Evolutionary conservation across 2,797 vertebrate species (phyloP).

Genomic region (Eupleurogrammus muticus): DNA sequence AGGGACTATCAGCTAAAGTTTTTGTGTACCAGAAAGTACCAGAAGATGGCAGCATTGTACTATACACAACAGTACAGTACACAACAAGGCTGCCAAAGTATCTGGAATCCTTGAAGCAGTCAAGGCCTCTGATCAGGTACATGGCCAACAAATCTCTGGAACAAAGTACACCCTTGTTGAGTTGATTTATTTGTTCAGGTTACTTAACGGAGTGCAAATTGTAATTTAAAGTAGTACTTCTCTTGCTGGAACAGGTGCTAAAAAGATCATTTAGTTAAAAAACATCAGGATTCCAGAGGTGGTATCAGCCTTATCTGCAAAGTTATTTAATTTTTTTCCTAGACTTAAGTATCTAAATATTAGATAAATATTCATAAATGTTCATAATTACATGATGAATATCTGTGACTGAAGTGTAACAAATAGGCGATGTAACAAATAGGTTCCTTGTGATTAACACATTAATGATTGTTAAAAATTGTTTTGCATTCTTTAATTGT

Average conservation of each 20-base stretch:
- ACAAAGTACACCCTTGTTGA: not conserved
- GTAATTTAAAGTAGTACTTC: not conserved
- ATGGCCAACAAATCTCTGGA: not conserved
- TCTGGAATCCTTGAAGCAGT: not conserved
- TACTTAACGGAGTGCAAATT: not conserved
- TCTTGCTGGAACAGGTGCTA: constrained; percentile 9
- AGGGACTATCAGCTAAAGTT: constrained; percentile 80
- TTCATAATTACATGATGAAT: too few species aligned
- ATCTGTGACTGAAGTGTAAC: too few species aligned
- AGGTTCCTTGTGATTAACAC: not conserved
- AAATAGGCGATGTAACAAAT: not conserved
- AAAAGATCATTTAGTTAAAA: constrained; percentile 20
- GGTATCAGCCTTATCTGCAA: not conserved
- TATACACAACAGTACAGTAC: not conserved
- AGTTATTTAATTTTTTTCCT: too few species aligned
- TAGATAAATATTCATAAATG: too few species aligned
- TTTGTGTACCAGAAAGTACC: constrained; percentile 9
- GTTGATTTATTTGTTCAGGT: not conserved
- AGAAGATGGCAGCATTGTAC: constrained; percentile 61
- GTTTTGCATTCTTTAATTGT: constrained; percentile 1
- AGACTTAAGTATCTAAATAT: not conserved
- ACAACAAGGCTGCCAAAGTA: not conserved
- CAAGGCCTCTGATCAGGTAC: not conserved
- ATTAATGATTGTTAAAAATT: not conserved
- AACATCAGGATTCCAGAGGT: constrained; percentile 4